Evolutionary conservation across 2,888 invertebrate species (phyloP), one percentile per base, ranked within the genome.

Genomic region (Leistus spinibarbis): DNA sequence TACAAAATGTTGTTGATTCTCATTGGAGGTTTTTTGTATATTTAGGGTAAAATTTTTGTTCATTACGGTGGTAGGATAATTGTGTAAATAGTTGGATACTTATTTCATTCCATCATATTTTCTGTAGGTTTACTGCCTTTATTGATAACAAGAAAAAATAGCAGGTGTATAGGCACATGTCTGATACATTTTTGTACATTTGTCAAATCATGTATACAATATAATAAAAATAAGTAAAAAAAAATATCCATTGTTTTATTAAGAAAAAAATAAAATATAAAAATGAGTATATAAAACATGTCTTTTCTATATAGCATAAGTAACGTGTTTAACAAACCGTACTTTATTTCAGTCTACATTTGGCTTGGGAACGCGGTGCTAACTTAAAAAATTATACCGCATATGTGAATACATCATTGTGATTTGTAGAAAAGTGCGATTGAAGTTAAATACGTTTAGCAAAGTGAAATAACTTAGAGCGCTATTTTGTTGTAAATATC

Each of bases 131-230:
- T 60, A 69, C 69, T 70, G 71, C 71, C 71, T 71, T 64, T 40
- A 64, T 70, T 54, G 9, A 40, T 62, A 40, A 60, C 60, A 40
- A 60, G 17, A 19, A 60, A 40, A 13, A 40, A 40, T 7, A 40
- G 7, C 40, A 40, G 40, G 40, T 13, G 40, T 40, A 13, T n/a
- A 57, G 17, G 68, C 24, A 57, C 24, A 24, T 66, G 24, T 68
- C 69, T 19, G 19, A 70, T 54, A 70, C 70, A 20, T 16, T 71
- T 71, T 71, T 71, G 64, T 71, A 71, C 71, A 71, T 71, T 69
- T 40, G 13, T 40, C 4, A 40, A 40, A 40, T 40, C 13, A 40
- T 40, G 40, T 40, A 40, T 40, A 40, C 5, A 40, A 1, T 40
- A 40, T 40, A 40, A 40, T 40, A 40, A 40, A 40, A 40, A 40